These are phyloP conservation scores for Ophion obscuratus DNA, from an alignment of 2,888 invertebrate genomes.

Conservation along the genomic window DNA sequence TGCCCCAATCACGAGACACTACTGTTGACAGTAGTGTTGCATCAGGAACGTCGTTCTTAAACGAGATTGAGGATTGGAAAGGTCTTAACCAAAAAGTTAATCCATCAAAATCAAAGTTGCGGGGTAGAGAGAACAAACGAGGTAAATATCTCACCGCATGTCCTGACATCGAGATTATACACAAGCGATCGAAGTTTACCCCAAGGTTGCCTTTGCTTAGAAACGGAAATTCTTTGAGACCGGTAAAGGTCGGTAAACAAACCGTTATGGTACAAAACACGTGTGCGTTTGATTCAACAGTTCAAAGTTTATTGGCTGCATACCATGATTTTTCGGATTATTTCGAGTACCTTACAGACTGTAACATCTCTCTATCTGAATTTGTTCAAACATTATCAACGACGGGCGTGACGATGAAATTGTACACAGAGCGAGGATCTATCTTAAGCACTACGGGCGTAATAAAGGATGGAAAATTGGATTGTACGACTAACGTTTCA, in stretches of 20 bases:
- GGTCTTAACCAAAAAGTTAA: slow-evolving; percentile 10
- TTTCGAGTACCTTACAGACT: slow-evolving; percentile 38
- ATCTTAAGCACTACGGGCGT: slow-evolving; percentile 27
- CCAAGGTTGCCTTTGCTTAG: slow-evolving; percentile 42
- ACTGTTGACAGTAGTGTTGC: neutral
- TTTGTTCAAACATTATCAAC: slow-evolving; percentile 41
- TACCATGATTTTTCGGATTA: slow-evolving; percentile 26
- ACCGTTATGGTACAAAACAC: slow-evolving; percentile 44
- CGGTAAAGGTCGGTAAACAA: slow-evolving; percentile 27
- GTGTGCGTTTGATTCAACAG: slow-evolving; percentile 42
- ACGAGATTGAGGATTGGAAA: slow-evolving; percentile 13
- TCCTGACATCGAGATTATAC: slow-evolving; percentile 42
- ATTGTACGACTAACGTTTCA: slow-evolving; percentile 40
- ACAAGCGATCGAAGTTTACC: slow-evolving; percentile 39
- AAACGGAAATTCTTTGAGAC: slow-evolving; percentile 52
- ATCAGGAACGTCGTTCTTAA: neutral
- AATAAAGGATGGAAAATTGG: slow-evolving; percentile 32
- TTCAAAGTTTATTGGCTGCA: slow-evolving; percentile 30
- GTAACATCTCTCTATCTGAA: slow-evolving; percentile 7
- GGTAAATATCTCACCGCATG: slow-evolving; percentile 39
- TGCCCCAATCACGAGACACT: neutral
- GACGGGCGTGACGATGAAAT: slow-evolving; percentile 35
- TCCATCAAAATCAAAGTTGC: neutral
- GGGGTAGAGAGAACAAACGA: slow-evolving; percentile 22
- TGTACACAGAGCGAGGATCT: slow-evolving; percentile 44